A percentile compares a stretch with the other conserved stretches of the same genome.
Evolutionary conservation across 1,140 invertebrate genomes (phyloP).

Genomic region (Drosophila lacertosa): DNA sequence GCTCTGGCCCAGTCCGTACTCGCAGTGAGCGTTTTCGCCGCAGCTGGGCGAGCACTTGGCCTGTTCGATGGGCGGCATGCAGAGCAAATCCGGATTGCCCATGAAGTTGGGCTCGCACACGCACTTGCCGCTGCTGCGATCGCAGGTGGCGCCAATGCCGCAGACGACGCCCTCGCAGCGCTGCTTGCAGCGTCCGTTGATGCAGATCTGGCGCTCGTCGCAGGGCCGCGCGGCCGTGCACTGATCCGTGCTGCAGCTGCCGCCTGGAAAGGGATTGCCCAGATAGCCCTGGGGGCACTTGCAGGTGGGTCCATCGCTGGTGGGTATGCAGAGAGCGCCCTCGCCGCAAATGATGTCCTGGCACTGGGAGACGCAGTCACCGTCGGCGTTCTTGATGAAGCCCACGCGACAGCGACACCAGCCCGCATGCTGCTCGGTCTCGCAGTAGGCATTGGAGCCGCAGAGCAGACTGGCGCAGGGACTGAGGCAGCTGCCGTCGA

Average conservation of each 20-base stretch:
- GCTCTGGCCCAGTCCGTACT: constrained; percentile 89
- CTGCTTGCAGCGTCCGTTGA: constrained; percentile 92
- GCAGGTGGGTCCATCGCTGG: constrained; percentile 92
- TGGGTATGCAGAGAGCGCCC: constrained; percentile 95
- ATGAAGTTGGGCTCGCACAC: constrained; percentile 94
- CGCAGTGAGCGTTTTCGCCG: constrained; percentile 93
- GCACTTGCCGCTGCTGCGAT: constrained; percentile 91
- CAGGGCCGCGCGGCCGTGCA: constrained; percentile 92
- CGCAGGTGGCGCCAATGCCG: constrained; percentile 92
- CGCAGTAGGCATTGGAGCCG: constrained; percentile 93
- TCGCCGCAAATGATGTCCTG: constrained; percentile 91
- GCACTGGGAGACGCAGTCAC: constrained; percentile 93
- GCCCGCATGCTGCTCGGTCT: constrained; percentile 93
- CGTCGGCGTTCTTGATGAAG: constrained; percentile 89
- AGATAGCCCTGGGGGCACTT: constrained; percentile 93
- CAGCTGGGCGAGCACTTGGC: constrained; percentile 92
- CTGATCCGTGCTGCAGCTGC: constrained; percentile 90
- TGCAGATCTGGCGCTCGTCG: constrained; percentile 90
- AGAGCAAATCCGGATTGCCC: constrained; percentile 94
- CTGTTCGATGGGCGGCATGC: constrained; percentile 93
- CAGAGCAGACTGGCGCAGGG: constrained; percentile 92
- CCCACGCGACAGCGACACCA: constrained; percentile 94
- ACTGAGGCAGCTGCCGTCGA: constrained; percentile 91
- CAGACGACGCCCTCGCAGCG: constrained; percentile 93
- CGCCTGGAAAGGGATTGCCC: constrained; percentile 96